Base-by-base conservation (phyloP, 2,797 vertebrate species). In the Halcyon smyrnensis region DNA sequence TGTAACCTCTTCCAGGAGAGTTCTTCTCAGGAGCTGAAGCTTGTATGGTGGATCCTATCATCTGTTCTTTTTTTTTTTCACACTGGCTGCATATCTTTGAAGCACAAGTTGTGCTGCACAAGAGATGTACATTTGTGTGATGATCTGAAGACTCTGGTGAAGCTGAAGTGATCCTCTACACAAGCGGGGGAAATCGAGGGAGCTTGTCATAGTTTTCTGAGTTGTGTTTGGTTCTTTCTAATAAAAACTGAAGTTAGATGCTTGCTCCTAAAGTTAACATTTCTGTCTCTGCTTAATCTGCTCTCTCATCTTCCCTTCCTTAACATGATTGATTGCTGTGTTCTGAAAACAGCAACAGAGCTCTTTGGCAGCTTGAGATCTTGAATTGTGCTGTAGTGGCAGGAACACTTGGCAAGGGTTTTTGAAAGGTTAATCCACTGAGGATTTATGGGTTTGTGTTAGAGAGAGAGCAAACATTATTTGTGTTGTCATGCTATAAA, bases 331-430 rank as follows among this genome's bases (percentile, higher is more conserved):
- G 96, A 96, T 95, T 95, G 88, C 86, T 80, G 86, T 70, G 41
- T 90, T 94, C 96, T 95, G 88, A 93, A 95, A 96, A 95, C 94
- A 93, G 87, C 84, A 70, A 84, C 93, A 83, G 96, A 95, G 84
- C 84, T 95, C 69, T 93, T 91, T 95, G 95, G 81, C 96, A 96
- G 94, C 93, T 93, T 93, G 93, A 96, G 90, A 93, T 92, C 95
- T 96, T 95, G 95, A 97, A 94, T 95, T 95, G 96, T 97, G 94
- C 95, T 95, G 93, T 92, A 89, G 93, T 83, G 78, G 90, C 94
- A 97, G 88, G 91, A 96, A 95, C 88, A 95, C 88, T 95, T 96
- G 96, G 95, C 90, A 95, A 80, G 75, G 88, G 80, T 93, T 96
- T 97, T 88, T 83, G 91, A 95, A 93, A 97, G 95, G 95, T 97